Evolutionary conservation across 2,888 invertebrate genomes (phyloP).

Genomic region (Nemotelus pantherinus): DNA sequence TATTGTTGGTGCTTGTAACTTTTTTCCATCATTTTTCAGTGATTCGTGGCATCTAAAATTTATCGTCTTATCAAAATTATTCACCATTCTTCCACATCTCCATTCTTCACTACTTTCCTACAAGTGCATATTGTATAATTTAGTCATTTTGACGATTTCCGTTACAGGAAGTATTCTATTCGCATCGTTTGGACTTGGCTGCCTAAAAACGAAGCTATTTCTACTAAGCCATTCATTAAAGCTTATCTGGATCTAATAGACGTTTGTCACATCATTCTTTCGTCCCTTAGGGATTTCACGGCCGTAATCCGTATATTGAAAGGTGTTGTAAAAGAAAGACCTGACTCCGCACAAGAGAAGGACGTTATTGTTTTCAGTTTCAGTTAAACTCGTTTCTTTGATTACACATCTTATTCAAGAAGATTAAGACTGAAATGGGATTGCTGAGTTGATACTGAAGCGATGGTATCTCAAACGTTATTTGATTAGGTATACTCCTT

Average conservation of each 20-base stretch:
- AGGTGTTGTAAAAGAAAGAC: conserved; percentile 18
- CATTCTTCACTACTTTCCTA: not conserved
- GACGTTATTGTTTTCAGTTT: conserved; percentile 47
- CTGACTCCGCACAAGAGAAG: conserved; percentile 3
- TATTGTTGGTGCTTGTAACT: too few species aligned
- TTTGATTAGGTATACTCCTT: too few species aligned
- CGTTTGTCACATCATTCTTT: conserved; percentile 44
- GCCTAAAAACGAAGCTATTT: conserved; percentile 12
- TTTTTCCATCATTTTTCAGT: too few species aligned
- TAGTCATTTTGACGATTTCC: conserved; percentile 46
- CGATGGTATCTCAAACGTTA: too few species aligned
- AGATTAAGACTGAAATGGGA: conserved; percentile 9
- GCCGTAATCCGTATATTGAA: conserved; percentile 18
- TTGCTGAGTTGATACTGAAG: not conserved
- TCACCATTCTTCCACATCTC: too few species aligned
- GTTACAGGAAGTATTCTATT: conserved; percentile 31
- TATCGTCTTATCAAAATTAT: too few species aligned
- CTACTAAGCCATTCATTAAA: conserved; percentile 46
- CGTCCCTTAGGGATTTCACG: conserved; percentile 29
- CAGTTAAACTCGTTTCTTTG: conserved; percentile 49
- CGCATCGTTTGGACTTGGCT: not conserved
- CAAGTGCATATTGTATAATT: conserved; percentile 44
- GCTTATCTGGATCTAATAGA: conserved; percentile 45
- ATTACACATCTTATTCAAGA: conserved; percentile 38
- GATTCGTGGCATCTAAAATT: too few species aligned